Conservation (phyloP, 1,140 invertebrate genomes). For the Sminthurinus signatus region DNA sequence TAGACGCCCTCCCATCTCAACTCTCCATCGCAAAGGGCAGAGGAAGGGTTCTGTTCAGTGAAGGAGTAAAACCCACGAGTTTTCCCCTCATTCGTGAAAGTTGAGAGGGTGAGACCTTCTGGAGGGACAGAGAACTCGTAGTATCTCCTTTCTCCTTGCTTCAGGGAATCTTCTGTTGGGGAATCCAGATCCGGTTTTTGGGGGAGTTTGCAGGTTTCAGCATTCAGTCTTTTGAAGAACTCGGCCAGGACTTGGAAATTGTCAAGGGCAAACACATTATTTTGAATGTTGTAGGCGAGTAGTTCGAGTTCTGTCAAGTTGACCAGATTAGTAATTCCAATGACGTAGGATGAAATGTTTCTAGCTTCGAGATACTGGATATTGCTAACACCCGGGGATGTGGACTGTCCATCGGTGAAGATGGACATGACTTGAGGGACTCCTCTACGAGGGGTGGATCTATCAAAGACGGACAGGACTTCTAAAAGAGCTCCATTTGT, state of each 20-base stretch:
- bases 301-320: not conserved
- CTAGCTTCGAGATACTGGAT: not conserved
- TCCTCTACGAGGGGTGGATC: not conserved
- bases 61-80: not conserved
- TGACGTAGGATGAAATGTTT: not conserved
- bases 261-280: not conserved
- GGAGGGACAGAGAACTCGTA: not conserved
- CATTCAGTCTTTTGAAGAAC: not conserved
- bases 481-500: slow-evolving; percentile 5
- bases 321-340: not conserved
- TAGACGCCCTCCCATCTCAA: not conserved
- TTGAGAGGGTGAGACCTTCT: not conserved
- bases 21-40: slow-evolving; percentile 8
- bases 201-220: not conserved
- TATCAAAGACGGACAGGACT: not conserved
- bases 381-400: not conserved
- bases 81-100: not conserved
- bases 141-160: not conserved
- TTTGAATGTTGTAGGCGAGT: not conserved
- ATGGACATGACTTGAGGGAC: slow-evolving; percentile 1
- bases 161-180: not conserved
- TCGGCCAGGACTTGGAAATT: slow-evolving; percentile 1
- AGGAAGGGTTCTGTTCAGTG: not conserved
- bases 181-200: not conserved
- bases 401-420: slow-evolving; percentile 15